Evolutionary conservation across 2,888 invertebrate genomes (phyloP), one percentile per base, ranked within the genome.

Genomic region (Xestoiulus laeticollis): DNA sequence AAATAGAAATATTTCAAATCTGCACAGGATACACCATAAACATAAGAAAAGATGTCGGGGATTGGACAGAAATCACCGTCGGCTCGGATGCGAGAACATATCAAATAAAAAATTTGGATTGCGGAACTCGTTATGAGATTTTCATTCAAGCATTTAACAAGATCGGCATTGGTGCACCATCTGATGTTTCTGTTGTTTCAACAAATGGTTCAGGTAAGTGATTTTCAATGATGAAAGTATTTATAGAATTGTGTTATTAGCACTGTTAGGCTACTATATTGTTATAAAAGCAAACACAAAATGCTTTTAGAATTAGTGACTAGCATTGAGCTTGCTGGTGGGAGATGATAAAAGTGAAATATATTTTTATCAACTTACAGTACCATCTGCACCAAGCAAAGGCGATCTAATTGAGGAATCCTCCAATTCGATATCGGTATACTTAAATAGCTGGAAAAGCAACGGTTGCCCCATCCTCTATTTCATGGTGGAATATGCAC

Each of bases 361-460:
- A 5, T 38, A 38, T 38, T 38, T 38, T 38, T 3, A 38, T 38
- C 3, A 3, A 38, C 3, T 43, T 85, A 26, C 32, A 89, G 89
- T 88, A 32, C 89, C 89, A 22, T 43, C 26, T 59, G 68, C 88
- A 19, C 89, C 89, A 12, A 83, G 22, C 8, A 86, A 53, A 53
- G 84, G 68, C n/a, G 82, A 88, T 4, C 84, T 89, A 22, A 85
- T 89, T 8, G 89, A 89, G 86, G 87, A 86, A 53, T 26, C 88
- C 16, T 59, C 88, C 59, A 86, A 92, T 6, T 91, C 91, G 90
- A 96, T 98, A 86, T 96, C 96, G 2, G 90, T 92, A 85, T 91
- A 91, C 89, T 90, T 92, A 33, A 90, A 89, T 43, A 90, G 91
- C 6, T 92, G 92, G 92, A 89, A 90, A 89, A 91, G 90, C 12